Evolutionary conservation across 1,140 invertebrate species (phyloP).

Genomic region (Nebria ingens): DNA sequence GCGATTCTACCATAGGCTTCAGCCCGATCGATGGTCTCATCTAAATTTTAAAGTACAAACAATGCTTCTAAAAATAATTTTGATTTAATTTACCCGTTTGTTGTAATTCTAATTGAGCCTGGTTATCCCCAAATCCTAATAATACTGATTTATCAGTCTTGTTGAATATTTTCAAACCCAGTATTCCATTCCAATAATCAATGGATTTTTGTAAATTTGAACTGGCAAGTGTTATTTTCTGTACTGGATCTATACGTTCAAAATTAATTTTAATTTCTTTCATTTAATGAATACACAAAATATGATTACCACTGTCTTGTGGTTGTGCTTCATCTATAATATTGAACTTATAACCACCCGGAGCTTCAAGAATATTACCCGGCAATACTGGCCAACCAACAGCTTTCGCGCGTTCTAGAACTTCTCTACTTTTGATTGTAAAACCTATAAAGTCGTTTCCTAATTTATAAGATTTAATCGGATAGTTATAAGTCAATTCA

Average conservation of each 20-base stretch:
- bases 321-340: slow-evolving; percentile 61
- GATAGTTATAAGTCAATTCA: slow-evolving; percentile 97
- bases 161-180: slow-evolving; percentile 62
- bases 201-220: slow-evolving; percentile 67
- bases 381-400: slow-evolving; percentile 48
- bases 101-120: slow-evolving; percentile 66
- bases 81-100: slow-evolving; percentile 48
- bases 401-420: slow-evolving; percentile 58
- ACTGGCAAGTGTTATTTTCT: slow-evolving; percentile 68
- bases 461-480: slow-evolving; percentile 69
- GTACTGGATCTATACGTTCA: slow-evolving; percentile 58
- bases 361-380: slow-evolving; percentile 54
- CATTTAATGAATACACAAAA: not conserved
- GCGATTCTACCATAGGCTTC: slow-evolving; percentile 92
- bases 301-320: slow-evolving; percentile 43
- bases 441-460: slow-evolving; percentile 88
- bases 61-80: slow-evolving; percentile 7
- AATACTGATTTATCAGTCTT: slow-evolving; percentile 45
- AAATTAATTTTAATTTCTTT: not conserved
- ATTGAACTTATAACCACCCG: slow-evolving; percentile 85
- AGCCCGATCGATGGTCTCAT: slow-evolving; percentile 63
- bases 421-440: slow-evolving; percentile 68
- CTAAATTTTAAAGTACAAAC: slow-evolving; percentile 32
- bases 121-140: slow-evolving; percentile 59
- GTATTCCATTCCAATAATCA: slow-evolving; percentile 71